Evolutionary conservation across 1,140 invertebrate genomes (phyloP).

Genomic region (Lepidurus apus): DNA sequence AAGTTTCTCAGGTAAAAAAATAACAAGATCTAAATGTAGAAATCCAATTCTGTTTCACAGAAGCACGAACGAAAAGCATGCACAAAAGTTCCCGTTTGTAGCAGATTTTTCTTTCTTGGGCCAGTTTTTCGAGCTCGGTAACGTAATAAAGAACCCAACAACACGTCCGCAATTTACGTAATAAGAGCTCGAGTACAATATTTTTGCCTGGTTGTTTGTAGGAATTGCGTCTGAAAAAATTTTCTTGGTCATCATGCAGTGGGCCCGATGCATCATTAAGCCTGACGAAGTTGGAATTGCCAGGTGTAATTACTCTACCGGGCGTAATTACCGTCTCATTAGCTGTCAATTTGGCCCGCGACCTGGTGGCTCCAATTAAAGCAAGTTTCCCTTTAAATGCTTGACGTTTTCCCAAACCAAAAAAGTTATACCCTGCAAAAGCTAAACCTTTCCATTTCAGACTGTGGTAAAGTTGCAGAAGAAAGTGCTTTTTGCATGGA

Average conservation of each 20-base stretch:
- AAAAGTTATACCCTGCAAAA: not conserved
- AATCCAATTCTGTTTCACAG: not conserved
- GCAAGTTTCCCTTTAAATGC: not conserved
- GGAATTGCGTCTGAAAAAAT: not conserved
- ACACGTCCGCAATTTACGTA: not conserved
- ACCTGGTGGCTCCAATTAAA: constrained; percentile 27
- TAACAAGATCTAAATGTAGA: not conserved
- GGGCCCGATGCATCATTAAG: constrained; percentile 26
- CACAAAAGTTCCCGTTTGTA: not conserved
- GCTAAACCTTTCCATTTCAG: not conserved
- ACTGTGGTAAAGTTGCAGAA: constrained; percentile 24
- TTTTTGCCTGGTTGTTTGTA: not conserved
- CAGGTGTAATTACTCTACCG: constrained; percentile 27
- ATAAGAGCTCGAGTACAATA: not conserved
- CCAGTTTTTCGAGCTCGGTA: not conserved
- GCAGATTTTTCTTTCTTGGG: not conserved
- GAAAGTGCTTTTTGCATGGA: constrained; percentile 26
- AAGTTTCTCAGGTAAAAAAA: not conserved
- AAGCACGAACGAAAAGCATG: not conserved
- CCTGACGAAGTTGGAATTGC: constrained; percentile 24
- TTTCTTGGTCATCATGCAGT: constrained; percentile 28
- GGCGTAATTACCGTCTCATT: constrained; percentile 28
- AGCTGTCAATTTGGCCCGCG: constrained; percentile 16
- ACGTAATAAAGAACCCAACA: not conserved
- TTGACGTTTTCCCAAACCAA: not conserved